Base-by-base conservation (phyloP, 2,797 vertebrate species). In the Urocyon cinereoargenteus region DNA sequence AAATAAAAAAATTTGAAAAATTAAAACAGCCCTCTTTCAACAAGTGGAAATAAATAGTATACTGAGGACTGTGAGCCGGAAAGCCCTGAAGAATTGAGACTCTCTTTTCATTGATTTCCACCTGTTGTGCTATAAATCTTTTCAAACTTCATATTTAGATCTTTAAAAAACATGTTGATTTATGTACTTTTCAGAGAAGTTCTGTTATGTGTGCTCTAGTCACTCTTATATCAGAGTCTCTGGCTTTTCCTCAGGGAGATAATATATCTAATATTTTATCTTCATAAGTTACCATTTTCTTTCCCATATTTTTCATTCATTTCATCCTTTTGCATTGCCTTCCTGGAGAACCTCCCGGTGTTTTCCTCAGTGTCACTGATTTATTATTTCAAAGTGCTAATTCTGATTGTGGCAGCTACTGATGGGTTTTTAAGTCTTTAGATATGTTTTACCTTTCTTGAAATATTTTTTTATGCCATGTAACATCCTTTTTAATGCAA, bases 301-400 rank as follows among this genome's bases (percentile, higher is more conserved):
- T 85, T 70, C 86, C 77, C 36, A 78, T 70, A 61, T 49, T 90
- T 94, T 85, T 90, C 31, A 61, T 59, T 91, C 40, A 70, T 61
- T n/a, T 36, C 72, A 68, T 66, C 51, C 14, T 78, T 85, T 70
- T 34, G 26, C 31, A 85, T 21, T 91, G 21, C 64, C 68, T 95
- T 61, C n/a, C 79, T 70, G 40, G 72, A 68, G 40, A 78, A 61
- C 31, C 53, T 78, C 11, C 5, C 40, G 22, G 55, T 59, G n/a
- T 70, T 78, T 86, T 26, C 40, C n/a, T 70, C 61, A 26, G 3
- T 79, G 53, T 70, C 72, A 78, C 26, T 90, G 28, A 28, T 78
- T 95, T 95, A 72, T 86, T 72, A 86, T 86, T 86, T 73, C 55
- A 62, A 72, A 86, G 22, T 45, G 21, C 86, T 70, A 36, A 78